phyloP scores from a whole-genome alignment of 2,113 vertebrate species.

The Cettia cetti region DNA sequence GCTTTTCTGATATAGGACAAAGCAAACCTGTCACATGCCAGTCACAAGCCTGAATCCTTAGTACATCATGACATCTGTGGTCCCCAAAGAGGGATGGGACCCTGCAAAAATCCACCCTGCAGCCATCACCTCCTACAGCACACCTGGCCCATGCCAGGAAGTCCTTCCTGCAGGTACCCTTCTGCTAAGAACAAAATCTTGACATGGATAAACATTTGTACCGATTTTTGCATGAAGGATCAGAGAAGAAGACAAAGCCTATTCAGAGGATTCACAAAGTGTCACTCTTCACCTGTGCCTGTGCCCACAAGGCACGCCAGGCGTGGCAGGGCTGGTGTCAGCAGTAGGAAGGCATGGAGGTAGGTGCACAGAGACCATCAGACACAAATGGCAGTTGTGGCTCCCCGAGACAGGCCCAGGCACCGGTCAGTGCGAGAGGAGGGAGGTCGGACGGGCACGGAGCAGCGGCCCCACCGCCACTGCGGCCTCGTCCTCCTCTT shows the following conservation, averaged over 20 bases:
- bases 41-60: neutral
- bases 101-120: neutral
- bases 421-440: neutral
- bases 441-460: too few relatives aligned
- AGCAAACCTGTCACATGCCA: neutral
- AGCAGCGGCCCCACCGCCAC: fast-evolving
- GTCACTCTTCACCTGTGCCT: neutral
- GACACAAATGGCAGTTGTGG: fast-evolving
- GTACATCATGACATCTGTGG: neutral
- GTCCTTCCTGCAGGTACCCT: neutral
- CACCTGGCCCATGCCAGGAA: neutral
- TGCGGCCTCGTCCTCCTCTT: too few relatives aligned
- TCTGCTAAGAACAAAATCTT: neutral
- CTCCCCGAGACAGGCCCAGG: neutral
- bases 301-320: too few relatives aligned
- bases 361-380: fast-evolving
- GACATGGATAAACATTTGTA: neutral
- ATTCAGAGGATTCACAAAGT: fast-evolving
- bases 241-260: too few relatives aligned
- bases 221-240: neutral
- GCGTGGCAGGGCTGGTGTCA: neutral
- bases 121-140: neutral
- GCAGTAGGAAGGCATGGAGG: fast-evolving
- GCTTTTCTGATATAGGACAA: neutral
- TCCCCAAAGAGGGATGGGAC: neutral